phyloP scores from a whole-genome alignment of 2,888 invertebrate genomes.

The Cerastis rubricosa region DNA sequence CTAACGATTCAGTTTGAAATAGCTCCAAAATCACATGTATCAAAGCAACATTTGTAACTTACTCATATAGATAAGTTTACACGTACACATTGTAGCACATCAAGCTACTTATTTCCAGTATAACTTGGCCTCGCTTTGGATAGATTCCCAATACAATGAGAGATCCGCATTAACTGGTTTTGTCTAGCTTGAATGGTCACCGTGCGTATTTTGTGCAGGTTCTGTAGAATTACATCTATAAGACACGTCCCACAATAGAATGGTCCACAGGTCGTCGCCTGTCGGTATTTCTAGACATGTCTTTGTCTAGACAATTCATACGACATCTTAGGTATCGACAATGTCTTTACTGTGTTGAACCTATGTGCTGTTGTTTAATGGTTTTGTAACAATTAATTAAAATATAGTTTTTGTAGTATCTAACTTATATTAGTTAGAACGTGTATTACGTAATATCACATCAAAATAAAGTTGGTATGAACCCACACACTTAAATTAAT shows the following conservation, averaged over 20 bases:
- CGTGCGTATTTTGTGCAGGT: too few relatives aligned
- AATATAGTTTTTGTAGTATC: background rate
- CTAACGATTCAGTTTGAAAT: background rate
- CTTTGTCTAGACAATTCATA: conserved; percentile 17
- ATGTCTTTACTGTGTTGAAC: background rate
- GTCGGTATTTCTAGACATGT: background rate
- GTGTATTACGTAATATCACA: too few relatives aligned
- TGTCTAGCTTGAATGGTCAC: too few relatives aligned
- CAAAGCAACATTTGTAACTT: background rate
- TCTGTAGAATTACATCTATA: background rate
- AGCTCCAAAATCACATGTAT: background rate
- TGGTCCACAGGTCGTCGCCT: conserved; percentile 19
- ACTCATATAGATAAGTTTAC: background rate
- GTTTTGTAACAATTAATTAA: background rate
- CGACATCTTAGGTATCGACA: background rate
- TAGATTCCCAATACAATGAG: too few relatives aligned
- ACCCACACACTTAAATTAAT: background rate
- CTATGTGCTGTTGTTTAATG: background rate
- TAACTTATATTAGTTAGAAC: background rate
- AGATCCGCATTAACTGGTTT: too few relatives aligned
- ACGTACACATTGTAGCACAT: too few relatives aligned
- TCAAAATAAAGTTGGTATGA: background rate
- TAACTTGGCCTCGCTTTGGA: too few relatives aligned
- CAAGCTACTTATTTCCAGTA: too few relatives aligned
- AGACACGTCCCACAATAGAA: background rate